A percentile compares a stretch with the other conserved stretches of the same genome.
phyloP scores from a whole-genome alignment of 1,140 invertebrate species.

The Epicauta chinensis region DNA sequence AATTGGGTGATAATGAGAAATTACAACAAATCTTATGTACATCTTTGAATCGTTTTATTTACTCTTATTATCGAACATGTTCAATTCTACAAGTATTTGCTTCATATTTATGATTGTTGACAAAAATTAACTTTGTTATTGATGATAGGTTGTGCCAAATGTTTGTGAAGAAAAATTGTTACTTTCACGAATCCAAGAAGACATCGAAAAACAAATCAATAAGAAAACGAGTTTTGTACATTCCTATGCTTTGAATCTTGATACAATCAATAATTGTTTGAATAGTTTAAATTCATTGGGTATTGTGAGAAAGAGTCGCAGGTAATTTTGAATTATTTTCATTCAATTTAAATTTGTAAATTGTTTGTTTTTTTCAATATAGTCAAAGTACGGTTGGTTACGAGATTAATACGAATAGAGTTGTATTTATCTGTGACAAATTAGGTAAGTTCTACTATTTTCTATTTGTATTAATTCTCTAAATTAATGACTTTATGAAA shows the following conservation, averaged over 20 bases:
- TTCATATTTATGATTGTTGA: no score
- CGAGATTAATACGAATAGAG: slow-evolving; percentile 14
- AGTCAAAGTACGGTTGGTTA: slow-evolving; percentile 16
- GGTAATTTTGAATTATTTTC: slow-evolving; percentile 33
- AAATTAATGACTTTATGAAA: no score
- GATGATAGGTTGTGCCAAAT: slow-evolving; percentile 34
- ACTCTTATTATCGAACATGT: slow-evolving; percentile 43
- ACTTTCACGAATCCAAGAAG: slow-evolving; percentile 45
- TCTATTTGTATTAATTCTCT: no score
- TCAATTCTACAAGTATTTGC: slow-evolving; percentile 36
- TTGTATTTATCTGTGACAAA: slow-evolving; percentile 14
- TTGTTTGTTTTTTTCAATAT: slow-evolving; percentile 20
- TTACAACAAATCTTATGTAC: slow-evolving; percentile 45
- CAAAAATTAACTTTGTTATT: no score
- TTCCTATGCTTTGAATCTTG: slow-evolving; percentile 55
- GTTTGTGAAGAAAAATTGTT: slow-evolving; percentile 43
- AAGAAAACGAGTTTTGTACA: slow-evolving; percentile 42
- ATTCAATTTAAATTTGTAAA: slow-evolving; percentile 1
- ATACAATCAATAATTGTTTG: slow-evolving; percentile 46
- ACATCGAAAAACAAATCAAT: slow-evolving; percentile 44
- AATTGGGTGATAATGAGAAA: slow-evolving; percentile 42
- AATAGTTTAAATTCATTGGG: slow-evolving; percentile 37
- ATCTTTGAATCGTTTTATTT: slow-evolving; percentile 47
- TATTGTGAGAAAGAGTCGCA: slow-evolving; percentile 37
- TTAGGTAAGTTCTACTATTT: slow-evolving; percentile 19